Conservation (phyloP, 1,140 invertebrate species). For the Lordiphosa collinella region DNA sequence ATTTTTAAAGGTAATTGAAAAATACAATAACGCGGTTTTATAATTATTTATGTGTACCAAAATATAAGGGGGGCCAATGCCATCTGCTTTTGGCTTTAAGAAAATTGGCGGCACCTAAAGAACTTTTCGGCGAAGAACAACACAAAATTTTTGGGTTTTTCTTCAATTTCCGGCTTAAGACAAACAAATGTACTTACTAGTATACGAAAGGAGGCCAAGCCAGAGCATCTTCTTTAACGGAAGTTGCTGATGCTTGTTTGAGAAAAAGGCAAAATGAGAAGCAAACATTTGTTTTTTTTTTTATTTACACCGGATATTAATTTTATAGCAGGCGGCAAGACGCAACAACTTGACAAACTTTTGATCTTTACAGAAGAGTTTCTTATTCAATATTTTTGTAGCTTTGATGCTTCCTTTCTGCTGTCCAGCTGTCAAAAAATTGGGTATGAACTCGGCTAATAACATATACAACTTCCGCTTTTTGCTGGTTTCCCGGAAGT, state of each 20-base stretch:
- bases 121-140: slow-evolving; percentile 52
- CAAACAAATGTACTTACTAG: slow-evolving; percentile 63
- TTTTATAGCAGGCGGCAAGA: slow-evolving; percentile 64
- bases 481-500: slow-evolving; percentile 37
- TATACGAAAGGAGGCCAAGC: slow-evolving; percentile 10
- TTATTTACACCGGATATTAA: slow-evolving; percentile 78
- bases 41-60: slow-evolving; percentile 48
- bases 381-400: slow-evolving; percentile 60
- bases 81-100: no score
- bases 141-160: slow-evolving; percentile 48
- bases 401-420: slow-evolving; percentile 47
- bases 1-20: slow-evolving; percentile 76
- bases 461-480: slow-evolving; percentile 68
- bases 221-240: slow-evolving; percentile 41
- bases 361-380: slow-evolving; percentile 53
- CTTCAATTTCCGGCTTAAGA: slow-evolving; percentile 76
- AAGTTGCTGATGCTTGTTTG: slow-evolving; percentile 62
- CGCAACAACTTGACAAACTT: slow-evolving; percentile 69
- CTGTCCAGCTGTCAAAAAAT: slow-evolving; percentile 54
- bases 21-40: slow-evolving; percentile 75
- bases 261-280: slow-evolving; percentile 10
- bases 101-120: no score
- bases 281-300: slow-evolving; percentile 61
- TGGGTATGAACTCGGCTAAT: slow-evolving; percentile 55
- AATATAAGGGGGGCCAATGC: no score